A percentile compares a stretch with the other conserved stretches of the same genome.
phyloP scores from a whole-genome alignment of 2,888 invertebrate species.

The Chaetogeoica ovagalla region DNA sequence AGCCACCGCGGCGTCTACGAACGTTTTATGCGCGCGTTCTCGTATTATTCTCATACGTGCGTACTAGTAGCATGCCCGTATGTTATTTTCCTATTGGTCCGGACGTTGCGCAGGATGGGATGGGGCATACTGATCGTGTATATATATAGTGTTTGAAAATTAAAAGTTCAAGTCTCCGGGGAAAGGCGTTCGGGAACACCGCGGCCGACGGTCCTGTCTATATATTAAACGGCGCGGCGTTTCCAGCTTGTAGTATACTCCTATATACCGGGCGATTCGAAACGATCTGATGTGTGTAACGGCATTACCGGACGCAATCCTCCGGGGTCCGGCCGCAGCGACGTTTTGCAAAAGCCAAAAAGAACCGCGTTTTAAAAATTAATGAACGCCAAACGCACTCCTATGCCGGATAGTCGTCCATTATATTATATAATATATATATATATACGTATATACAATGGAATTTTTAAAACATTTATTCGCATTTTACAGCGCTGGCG shows the following conservation, averaged over 20 bases:
- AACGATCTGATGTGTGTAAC: conserved; percentile 25
- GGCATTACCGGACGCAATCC: conserved; percentile 22
- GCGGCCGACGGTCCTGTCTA: background rate
- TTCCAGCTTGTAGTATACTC: background rate
- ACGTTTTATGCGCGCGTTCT: background rate
- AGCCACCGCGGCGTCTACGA: conserved; percentile 1
- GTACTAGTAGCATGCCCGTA: no score
- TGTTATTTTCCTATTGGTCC: no score
- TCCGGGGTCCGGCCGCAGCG: background rate
- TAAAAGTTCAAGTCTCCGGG: conserved; percentile 41
- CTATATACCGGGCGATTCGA: background rate
- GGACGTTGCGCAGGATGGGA: no score
- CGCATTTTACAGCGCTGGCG: no score
- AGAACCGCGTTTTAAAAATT: conserved; percentile 27
- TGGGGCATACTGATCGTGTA: background rate
- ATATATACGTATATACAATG: no score
- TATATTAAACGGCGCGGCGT: conserved; percentile 1
- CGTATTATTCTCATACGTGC: background rate
- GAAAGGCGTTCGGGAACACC: conserved; percentile 5
- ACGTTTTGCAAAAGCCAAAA: background rate
- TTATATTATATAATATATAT: no score
- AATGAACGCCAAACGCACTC: conserved; percentile 11
- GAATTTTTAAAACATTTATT: no score
- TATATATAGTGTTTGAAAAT: conserved; percentile 41
- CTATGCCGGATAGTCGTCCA: no score